Percentiles rank a stretch among this genome's conserved stretches.
These are phyloP conservation scores for Python bivittatus DNA, from an alignment of 2,113 vertebrate species.

Conservation along the genomic window DNA sequence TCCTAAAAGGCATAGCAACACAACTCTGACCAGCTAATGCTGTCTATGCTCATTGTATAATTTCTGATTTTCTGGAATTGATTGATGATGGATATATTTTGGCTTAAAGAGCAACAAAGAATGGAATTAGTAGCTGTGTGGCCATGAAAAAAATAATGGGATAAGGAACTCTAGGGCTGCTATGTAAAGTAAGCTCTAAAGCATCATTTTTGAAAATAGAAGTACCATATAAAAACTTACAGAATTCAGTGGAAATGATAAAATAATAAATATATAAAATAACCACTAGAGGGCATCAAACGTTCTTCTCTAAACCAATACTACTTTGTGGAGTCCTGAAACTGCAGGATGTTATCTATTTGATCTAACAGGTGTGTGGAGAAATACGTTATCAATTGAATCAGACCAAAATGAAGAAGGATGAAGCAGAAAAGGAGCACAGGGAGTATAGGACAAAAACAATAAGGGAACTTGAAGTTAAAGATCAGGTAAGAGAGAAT, in stretches of 20 bases:
- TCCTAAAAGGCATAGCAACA: background rate
- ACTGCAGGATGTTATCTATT: constrained; percentile 65
- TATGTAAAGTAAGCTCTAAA: background rate
- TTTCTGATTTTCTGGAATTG: background rate
- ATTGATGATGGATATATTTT: background rate
- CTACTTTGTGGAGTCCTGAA: constrained; percentile 38
- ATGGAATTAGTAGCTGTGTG: background rate
- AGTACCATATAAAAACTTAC: background rate
- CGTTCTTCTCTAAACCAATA: constrained; percentile 66
- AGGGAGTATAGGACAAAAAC: constrained; percentile 83
- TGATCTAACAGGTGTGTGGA: constrained; percentile 84
- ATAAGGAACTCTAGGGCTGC: background rate
- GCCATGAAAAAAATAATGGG: background rate
- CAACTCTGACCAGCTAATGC: background rate
- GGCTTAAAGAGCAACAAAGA: background rate
- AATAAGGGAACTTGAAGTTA: constrained; percentile 82
- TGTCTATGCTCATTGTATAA: background rate
- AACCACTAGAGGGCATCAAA: constrained; percentile 78
- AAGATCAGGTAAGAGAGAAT: constrained; percentile 83
- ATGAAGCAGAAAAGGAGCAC: constrained; percentile 89
- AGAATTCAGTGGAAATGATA: background rate
- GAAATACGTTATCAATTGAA: constrained; percentile 90
- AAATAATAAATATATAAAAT: background rate
- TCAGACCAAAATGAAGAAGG: constrained; percentile 86
- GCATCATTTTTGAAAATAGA: background rate